These are phyloP conservation scores for Digitonthophagus gazella DNA, from an alignment of 2,888 invertebrate genomes.

Conservation along the genomic window DNA sequence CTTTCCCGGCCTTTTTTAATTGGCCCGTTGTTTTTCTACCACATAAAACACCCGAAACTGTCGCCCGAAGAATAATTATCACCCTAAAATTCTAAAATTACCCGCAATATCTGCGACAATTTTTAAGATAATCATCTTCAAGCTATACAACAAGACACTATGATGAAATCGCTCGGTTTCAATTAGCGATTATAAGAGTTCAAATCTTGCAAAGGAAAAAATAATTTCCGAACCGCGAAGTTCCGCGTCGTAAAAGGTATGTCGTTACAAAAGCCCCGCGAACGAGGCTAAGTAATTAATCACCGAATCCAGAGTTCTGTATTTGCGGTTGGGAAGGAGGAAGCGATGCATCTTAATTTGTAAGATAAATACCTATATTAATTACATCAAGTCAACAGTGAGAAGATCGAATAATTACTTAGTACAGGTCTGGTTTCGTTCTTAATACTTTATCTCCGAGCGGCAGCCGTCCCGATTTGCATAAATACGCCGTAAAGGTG, in stretches of 20 bases:
- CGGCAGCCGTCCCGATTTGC: slow-evolving; percentile 47
- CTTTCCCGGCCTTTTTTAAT: neutral
- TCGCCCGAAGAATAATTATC: neutral
- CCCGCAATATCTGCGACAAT: neutral
- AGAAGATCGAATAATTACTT: slow-evolving; percentile 50
- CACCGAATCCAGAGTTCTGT: slow-evolving; percentile 47
- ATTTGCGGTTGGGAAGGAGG: slow-evolving; percentile 49
- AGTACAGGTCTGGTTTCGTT: slow-evolving; percentile 50
- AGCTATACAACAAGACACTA: too few species aligned
- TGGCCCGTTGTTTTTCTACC: neutral
- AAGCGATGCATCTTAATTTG: slow-evolving; percentile 52
- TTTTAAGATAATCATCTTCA: neutral
- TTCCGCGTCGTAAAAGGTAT: neutral
- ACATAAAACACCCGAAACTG: neutral
- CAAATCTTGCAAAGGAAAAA: too few species aligned
- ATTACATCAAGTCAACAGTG: slow-evolving; percentile 51
- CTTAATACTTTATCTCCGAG: slow-evolving; percentile 50
- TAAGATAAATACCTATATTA: slow-evolving; percentile 52
- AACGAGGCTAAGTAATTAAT: slow-evolving; percentile 46
- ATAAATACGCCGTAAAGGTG: slow-evolving; percentile 44
- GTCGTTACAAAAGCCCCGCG: neutral
- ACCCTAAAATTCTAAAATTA: neutral
- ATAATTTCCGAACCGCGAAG: too few species aligned
- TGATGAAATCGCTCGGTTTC: too few species aligned
- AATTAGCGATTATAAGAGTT: too few species aligned